Base-by-base conservation (phyloP, 2,113 vertebrate genomes). In the Grammomys surdaster region DNA sequence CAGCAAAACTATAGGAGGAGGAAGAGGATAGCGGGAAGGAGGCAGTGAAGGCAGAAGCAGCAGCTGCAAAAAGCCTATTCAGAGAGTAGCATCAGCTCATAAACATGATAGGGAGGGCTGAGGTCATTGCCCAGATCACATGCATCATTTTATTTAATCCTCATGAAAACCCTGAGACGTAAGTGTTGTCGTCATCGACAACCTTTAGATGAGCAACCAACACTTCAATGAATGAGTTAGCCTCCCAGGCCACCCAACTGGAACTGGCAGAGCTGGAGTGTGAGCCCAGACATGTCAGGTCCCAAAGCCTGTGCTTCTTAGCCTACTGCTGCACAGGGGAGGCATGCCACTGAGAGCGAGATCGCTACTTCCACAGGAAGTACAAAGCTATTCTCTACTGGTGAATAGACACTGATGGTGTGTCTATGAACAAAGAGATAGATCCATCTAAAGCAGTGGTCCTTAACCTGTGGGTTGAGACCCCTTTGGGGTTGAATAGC, bases 1-100 rank as follows among this genome's bases (percentile, higher is more conserved):
- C 10, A 31, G 70, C 24, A 89, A 60, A 70, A 58, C 24, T 16
- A 3, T 12, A 19, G 69, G 24, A 40, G 36, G 69, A 58, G 14
- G 51, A 58, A 31, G 14, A 56, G 22, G 67, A 46, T 65, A 65
- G 5, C 58, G 65, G 40, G 14, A 65, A 46, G 13, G 24, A 7
- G 7, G 3, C 56, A 43, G 14, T 12, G 54, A 58, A 58, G 54
- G 33, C 78, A 81, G 22, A 36, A 69, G 10, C 63, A 69, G 17
- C 26, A 51, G 28, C 58, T 10, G 43, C n/a, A n/a, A n/a, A 33
- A 40, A 40, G 4, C 40, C 69, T 48, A 80, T 24, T 40, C 75
- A 31, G 16, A 93, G 75, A 75, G 56, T 22, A n/a, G 89, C 92
- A 70, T 77, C 65, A 28, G 10, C 95, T 84, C 77, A 76, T 63